phyloP scores from a whole-genome alignment of 2,888 invertebrate genomes.

The Melipona beecheii region DNA sequence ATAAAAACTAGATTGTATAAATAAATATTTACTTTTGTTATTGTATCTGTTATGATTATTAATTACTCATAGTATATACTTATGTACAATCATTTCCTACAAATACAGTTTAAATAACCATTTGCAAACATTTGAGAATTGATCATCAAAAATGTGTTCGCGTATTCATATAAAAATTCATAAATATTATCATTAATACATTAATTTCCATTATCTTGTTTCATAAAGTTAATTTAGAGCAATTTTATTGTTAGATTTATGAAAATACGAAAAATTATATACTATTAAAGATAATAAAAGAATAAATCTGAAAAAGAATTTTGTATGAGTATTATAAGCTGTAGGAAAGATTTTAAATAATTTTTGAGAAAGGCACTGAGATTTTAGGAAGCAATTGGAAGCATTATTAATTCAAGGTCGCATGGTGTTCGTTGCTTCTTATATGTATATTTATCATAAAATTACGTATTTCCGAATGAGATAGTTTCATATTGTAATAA shows the following conservation, averaged over 20 bases:
- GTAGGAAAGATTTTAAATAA: background rate
- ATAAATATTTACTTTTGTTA: background rate
- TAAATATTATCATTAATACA: background rate
- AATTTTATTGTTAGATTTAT: background rate
- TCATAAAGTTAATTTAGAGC: background rate
- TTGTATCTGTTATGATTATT: background rate
- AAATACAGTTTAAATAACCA: background rate
- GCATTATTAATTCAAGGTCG: conserved; percentile 48
- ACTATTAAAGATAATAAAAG: background rate
- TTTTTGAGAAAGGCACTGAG: background rate
- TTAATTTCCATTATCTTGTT: background rate
- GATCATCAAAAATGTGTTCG: background rate
- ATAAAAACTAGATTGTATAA: background rate
- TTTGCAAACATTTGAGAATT: background rate
- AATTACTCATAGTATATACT: background rate
- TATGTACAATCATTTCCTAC: background rate
- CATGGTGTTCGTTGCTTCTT: background rate
- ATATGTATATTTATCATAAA: background rate
- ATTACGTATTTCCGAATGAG: background rate
- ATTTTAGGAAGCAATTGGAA: background rate
- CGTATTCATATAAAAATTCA: background rate
- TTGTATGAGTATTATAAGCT: background rate
- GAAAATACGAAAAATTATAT: background rate
- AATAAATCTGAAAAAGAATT: background rate
- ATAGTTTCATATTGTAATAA: background rate